Conservation (phyloP, 2,113 vertebrate genomes). For the Todiramphus saurophagus region DNA sequence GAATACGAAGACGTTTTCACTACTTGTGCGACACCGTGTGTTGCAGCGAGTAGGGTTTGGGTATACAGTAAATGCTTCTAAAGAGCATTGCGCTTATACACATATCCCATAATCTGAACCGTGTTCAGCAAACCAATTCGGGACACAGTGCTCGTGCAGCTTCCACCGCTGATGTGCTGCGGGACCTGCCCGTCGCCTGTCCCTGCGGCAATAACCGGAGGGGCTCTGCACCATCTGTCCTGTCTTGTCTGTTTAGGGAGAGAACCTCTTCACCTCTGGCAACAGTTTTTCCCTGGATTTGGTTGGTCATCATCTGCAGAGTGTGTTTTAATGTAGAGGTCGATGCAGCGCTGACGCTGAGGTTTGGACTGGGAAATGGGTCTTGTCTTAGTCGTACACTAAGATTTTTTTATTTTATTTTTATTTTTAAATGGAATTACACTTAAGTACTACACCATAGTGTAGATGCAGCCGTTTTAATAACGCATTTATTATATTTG, state of each 20-base stretch:
- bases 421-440: slow-evolving; percentile 14
- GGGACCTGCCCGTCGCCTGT: background rate
- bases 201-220: background rate
- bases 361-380: slow-evolving; percentile 20
- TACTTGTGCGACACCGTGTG: slow-evolving; percentile 91
- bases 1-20: slow-evolving; percentile 89
- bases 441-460: slow-evolving; percentile 55
- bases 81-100: slow-evolving; percentile 94
- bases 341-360: slow-evolving; percentile 26
- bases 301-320: slow-evolving; percentile 22
- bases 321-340: slow-evolving; percentile 25
- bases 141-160: slow-evolving; percentile 75
- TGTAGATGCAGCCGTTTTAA: slow-evolving; percentile 50
- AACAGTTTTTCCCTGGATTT: slow-evolving; percentile 42
- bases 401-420: background rate
- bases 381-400: slow-evolving; percentile 33
- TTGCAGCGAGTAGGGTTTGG: slow-evolving; percentile 83
- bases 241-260: background rate
- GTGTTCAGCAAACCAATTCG: slow-evolving; percentile 94
- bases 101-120: slow-evolving; percentile 98
- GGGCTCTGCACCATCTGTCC: background rate
- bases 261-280: slow-evolving; percentile 24
- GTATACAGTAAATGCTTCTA: slow-evolving; percentile 96
- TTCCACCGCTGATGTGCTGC: slow-evolving; percentile 40
- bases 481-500: background rate